These are phyloP conservation scores for Scaptomyza pallida DNA, from an alignment of 1,140 invertebrate genomes.

Conservation along the genomic window DNA sequence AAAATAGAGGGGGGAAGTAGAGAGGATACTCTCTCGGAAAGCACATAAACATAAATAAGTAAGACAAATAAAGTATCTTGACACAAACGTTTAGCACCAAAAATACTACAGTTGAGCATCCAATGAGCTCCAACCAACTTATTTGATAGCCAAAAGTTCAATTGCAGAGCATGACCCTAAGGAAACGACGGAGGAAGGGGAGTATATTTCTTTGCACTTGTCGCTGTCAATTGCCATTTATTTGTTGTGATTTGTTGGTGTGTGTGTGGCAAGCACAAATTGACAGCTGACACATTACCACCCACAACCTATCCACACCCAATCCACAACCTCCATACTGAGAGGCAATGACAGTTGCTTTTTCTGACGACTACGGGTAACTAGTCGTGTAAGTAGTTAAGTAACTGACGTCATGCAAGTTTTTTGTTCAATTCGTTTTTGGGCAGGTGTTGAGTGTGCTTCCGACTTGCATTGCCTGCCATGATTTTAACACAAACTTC, in stretches of 20 bases:
- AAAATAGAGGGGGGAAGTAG: background rate
- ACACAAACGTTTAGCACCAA: constrained; percentile 67
- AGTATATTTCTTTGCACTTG: constrained; percentile 47
- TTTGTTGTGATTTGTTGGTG: constrained; percentile 78
- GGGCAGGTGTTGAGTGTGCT: constrained; percentile 68
- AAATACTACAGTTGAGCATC: constrained; percentile 21
- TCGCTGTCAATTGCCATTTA: constrained; percentile 78
- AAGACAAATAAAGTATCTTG: constrained; percentile 77
- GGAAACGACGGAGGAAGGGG: background rate
- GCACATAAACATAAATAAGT: constrained; percentile 78
- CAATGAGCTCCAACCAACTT: constrained; percentile 14
- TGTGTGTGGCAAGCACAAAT: constrained; percentile 59
- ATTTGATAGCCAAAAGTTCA: constrained; percentile 51
- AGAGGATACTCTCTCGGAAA: background rate
- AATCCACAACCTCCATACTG: too few species aligned
- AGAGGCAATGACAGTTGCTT: background rate
- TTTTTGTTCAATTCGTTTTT: constrained; percentile 21
- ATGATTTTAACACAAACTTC: constrained; percentile 46
- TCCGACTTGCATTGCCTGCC: constrained; percentile 67
- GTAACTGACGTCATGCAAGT: constrained; percentile 25
- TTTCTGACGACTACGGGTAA: background rate
- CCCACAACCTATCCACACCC: background rate
- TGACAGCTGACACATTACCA: constrained; percentile 74
- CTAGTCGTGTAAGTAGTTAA: constrained; percentile 6
- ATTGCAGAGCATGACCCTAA: constrained; percentile 50